Evolutionary conservation across 1,140 invertebrate genomes (phyloP).

Genomic region (Thalassaphorura encarpata): DNA sequence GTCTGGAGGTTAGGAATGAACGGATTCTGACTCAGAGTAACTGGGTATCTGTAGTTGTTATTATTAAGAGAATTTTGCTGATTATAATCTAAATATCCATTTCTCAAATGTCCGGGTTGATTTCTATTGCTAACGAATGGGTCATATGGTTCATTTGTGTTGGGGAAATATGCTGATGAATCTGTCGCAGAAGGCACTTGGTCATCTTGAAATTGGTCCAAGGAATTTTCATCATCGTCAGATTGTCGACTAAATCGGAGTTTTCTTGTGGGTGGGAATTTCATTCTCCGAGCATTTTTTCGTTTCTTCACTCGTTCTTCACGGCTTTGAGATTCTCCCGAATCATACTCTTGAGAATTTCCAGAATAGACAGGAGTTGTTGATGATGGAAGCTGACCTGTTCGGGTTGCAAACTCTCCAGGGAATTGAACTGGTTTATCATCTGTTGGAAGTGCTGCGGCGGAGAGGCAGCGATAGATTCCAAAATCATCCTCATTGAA

Average conservation of each 20-base stretch:
- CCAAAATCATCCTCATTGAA: slow-evolving; percentile 26
- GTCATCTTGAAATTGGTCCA: neutral
- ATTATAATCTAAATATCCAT: neutral
- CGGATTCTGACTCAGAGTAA: neutral
- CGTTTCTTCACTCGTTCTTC: neutral
- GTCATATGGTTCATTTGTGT: neutral
- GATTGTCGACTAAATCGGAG: neutral
- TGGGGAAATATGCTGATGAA: too few relatives aligned
- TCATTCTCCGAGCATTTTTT: neutral
- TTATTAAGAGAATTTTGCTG: neutral
- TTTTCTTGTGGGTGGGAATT: neutral
- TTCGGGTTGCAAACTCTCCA: neutral
- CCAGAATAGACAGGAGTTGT: neutral
- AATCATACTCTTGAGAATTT: neutral
- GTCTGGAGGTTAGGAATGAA: neutral
- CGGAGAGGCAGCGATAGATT: slow-evolving; percentile 26
- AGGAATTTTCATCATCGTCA: neutral
- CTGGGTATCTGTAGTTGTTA: neutral
- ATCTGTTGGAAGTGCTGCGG: slow-evolving; percentile 24
- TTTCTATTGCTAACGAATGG: neutral
- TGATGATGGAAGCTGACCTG: neutral
- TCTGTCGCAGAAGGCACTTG: neutral
- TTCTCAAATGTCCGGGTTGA: neutral
- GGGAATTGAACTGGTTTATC: neutral
- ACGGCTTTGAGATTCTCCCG: neutral